Evolutionary conservation across 64 coral and sea anemone species (phyloP), one percentile per base, ranked within the genome.

Genomic region (Orbicella faveolata): DNA sequence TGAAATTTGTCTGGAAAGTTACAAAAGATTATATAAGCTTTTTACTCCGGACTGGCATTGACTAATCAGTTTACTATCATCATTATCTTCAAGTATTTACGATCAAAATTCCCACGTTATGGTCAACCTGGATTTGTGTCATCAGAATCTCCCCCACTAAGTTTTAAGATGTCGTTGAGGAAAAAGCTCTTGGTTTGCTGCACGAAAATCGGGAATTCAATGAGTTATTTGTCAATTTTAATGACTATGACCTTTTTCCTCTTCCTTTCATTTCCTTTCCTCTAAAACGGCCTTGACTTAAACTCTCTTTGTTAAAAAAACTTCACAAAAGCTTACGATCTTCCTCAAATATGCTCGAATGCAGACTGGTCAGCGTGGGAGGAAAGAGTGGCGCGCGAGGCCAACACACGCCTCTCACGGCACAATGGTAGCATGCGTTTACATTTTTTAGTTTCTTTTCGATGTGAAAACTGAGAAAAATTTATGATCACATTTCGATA

Each of bases 81-180:
- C 67, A 70, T 70, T 70, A 70, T 70, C 67, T 23, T 70, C 67
- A 9, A 23, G 67, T 70, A 70, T 70, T 70, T 70, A 70, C n/a
- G 15, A 70, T 70, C 67, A 23, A 70, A 70, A 70, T 70, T 26
- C 67, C 11, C 33, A 26, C 67, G 21, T 70, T 26, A 11, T 25
- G 67, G 67, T n/a, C 67, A 70, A 70, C 67, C 20, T 70, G n/a
- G 67, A 70, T 70, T 33, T 70, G 25, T 21, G 67, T 70, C 67
- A 70, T n/a, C 3, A 9, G 7, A 25, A 70, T 21, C 9, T 70
- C 67, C 67, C 67, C 67, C 67, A 33, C 67, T 26, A 70, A 70
- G 67, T 70, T 70, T n/a, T 70, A 70, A 70, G 67, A 70, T 33
- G 67, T n/a, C 67, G 67, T 20, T n/a, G n/a, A 26, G n/a, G 67